A percentile compares a stretch with the other conserved stretches of the same genome.
phyloP scores from a whole-genome alignment of 1,140 invertebrate species.

The Saxidomus purpurata region DNA sequence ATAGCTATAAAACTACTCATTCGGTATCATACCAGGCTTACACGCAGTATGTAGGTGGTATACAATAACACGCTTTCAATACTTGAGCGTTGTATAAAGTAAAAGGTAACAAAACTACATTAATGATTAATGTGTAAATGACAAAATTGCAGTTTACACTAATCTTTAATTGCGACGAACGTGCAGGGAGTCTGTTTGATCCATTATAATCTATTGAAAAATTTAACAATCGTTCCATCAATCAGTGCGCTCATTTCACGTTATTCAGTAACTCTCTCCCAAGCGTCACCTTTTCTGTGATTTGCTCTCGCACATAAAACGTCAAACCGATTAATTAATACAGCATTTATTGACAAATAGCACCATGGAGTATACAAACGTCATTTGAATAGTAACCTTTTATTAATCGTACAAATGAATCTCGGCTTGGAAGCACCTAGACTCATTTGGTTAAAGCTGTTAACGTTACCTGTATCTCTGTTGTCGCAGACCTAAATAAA shows the following conservation, averaged over 20 bases:
- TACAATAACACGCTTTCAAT: no score
- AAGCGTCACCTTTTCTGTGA: not conserved
- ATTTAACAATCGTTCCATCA: not conserved
- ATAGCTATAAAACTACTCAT: no score
- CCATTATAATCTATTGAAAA: not conserved
- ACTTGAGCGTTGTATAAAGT: no score
- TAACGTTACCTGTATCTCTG: not conserved
- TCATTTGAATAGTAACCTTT: not conserved
- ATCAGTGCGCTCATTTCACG: not conserved
- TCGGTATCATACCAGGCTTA: no score
- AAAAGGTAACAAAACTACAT: no score
- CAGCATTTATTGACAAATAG: not conserved
- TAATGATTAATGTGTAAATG: no score
- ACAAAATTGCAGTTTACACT: no score
- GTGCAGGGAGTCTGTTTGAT: not conserved
- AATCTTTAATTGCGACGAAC: not conserved
- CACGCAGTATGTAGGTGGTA: no score
- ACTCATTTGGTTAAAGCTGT: not conserved
- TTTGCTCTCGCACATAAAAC: not conserved
- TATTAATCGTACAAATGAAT: not conserved
- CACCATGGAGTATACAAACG: not conserved
- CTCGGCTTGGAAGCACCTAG: not conserved
- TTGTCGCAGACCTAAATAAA: not conserved
- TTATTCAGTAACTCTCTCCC: not conserved
- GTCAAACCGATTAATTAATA: conserved; percentile 18